Evolutionary conservation across 2,888 invertebrate genomes (phyloP).

Genomic region (Troides oblongomaculatus): DNA sequence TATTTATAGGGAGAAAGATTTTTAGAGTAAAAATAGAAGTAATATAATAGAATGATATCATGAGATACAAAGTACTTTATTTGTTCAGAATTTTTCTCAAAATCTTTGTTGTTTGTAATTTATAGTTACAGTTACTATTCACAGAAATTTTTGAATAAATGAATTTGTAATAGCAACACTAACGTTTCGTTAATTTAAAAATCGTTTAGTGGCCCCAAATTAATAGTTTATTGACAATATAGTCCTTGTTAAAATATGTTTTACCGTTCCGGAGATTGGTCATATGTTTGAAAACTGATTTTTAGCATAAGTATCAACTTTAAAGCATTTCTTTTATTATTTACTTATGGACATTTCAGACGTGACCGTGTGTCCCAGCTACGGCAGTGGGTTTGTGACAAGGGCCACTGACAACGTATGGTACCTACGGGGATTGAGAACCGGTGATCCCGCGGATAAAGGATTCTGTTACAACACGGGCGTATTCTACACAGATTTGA

Average conservation of each 20-base stretch:
- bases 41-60: too few relatives aligned
- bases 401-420: slow-evolving; percentile 42
- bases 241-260: neutral
- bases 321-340: slow-evolving; percentile 18
- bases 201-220: too few relatives aligned
- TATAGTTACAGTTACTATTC: too few relatives aligned
- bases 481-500: slow-evolving; percentile 52
- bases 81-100: too few relatives aligned
- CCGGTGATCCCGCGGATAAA: slow-evolving; percentile 46
- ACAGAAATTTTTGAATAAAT: too few relatives aligned
- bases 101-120: too few relatives aligned
- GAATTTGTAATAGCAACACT: too few relatives aligned
- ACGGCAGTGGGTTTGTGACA: slow-evolving; percentile 56
- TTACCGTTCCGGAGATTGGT: neutral
- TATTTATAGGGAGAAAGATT: neutral
- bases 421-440: slow-evolving; percentile 55
- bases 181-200: too few relatives aligned
- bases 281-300: neutral
- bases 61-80: too few relatives aligned
- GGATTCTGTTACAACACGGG: slow-evolving; percentile 55
- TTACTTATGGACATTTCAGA: slow-evolving; percentile 42
- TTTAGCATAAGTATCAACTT: neutral
- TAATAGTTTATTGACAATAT: too few relatives aligned
- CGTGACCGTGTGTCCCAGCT: slow-evolving; percentile 62
- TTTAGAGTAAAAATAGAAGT: too few relatives aligned